Evolutionary conservation across 2,888 invertebrate genomes (phyloP), one percentile per base, ranked within the genome.

Genomic region (Ypsolopha sequella): DNA sequence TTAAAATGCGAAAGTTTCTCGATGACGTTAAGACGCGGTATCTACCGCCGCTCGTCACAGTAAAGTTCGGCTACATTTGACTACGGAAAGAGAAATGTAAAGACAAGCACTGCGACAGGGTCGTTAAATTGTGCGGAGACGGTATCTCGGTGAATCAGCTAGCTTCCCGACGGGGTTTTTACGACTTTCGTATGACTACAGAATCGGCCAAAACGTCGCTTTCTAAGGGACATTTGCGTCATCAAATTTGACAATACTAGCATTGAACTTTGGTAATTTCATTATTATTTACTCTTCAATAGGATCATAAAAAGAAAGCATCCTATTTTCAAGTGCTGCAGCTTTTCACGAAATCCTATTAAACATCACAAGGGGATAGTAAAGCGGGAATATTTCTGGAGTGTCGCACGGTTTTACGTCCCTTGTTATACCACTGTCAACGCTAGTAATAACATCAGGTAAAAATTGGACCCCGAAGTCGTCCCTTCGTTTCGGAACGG

Each of bases 371-470:
- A 50, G 34, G 8, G 65, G 24, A 24, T 4, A 24, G 24, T 24
- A 24, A 24, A 24, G 24, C 24, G 24, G 24, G 24, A 24, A 62
- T 62, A 65, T 70, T 69, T 68, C 69, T 70, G 63, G 61, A 74
- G 67, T 69, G 70, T 71, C 68, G 63, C 64, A 63, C 64, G 64
- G 62, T 72, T 72, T 68, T 62, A 65, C 64, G 65, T 69, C 73
- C 76, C 73, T 70, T 70, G 73, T 79, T 76, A 79, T 72, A 68
- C 73, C 68, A 73, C 73, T 77, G 78, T 80, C 80, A 76, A 71
- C 78, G 72, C 66, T 66, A 61, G 73, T 73, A 74, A 77, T 79
- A 76, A 77, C 73, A 70, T 74, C 85, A 84, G 84, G 84, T 84
- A 85, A 81, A 84, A 84, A 79, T 77, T 75, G 68, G 68, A 68